phyloP scores from a whole-genome alignment of 1,140 invertebrate genomes.

The Drosophila kohkoa region DNA sequence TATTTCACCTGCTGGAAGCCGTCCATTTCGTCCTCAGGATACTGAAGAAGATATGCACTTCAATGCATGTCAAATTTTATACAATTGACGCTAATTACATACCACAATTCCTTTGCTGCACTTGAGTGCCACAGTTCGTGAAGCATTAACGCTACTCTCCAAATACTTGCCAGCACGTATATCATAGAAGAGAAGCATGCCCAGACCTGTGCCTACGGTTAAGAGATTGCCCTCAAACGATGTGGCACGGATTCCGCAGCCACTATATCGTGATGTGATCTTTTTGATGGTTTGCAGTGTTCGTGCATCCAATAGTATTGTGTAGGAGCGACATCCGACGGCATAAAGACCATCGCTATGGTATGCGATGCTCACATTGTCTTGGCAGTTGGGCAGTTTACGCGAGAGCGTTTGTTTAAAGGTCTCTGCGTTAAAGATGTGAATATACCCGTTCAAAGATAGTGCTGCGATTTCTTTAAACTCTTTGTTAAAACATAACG shows the following conservation, averaged over 20 bases:
- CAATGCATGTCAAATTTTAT: slow-evolving; percentile 31
- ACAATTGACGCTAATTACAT: slow-evolving; percentile 78
- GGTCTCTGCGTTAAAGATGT: slow-evolving; percentile 95
- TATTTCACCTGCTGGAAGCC: slow-evolving; percentile 94
- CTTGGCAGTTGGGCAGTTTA: slow-evolving; percentile 94
- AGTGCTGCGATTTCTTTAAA: slow-evolving; percentile 96
- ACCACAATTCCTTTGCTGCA: slow-evolving; percentile 96
- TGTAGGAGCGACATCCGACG: slow-evolving; percentile 96
- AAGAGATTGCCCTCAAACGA: slow-evolving; percentile 95
- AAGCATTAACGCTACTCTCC: slow-evolving; percentile 95
- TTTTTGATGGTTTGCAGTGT: slow-evolving; percentile 91
- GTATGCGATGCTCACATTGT: slow-evolving; percentile 96
- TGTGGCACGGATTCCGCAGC: slow-evolving; percentile 94
- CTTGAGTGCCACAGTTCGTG: slow-evolving; percentile 94
- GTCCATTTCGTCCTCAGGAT: slow-evolving; percentile 93
- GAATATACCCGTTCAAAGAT: slow-evolving; percentile 96
- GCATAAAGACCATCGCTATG: slow-evolving; percentile 94
- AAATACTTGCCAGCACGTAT: slow-evolving; percentile 95
- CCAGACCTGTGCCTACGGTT: slow-evolving; percentile 96
- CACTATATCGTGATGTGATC: slow-evolving; percentile 91
- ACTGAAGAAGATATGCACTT: slow-evolving; percentile 85
- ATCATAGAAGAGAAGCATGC: slow-evolving; percentile 97
- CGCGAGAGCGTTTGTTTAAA: slow-evolving; percentile 94
- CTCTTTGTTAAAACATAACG: slow-evolving; percentile 93
- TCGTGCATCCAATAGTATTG: slow-evolving; percentile 94